Percentiles rank a stretch among this genome's conserved stretches.
phyloP scores from a whole-genome alignment of 2,113 vertebrate genomes.

The Myxocyprinus asiaticus region DNA sequence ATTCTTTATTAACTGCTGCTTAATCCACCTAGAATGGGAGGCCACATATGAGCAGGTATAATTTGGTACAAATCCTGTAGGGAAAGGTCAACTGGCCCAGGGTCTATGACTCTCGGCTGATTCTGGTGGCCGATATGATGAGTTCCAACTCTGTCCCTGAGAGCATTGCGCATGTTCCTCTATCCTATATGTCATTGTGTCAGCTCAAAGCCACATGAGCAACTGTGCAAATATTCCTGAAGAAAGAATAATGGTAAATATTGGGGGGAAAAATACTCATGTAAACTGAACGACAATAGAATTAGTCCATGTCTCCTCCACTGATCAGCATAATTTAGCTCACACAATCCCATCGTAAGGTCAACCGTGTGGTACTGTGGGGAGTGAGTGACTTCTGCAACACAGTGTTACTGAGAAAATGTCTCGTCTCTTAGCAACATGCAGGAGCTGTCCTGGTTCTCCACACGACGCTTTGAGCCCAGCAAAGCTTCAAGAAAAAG shows the following conservation, averaged over 20 bases:
- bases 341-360: background rate
- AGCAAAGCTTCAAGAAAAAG: conserved; percentile 67
- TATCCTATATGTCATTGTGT: conserved; percentile 1
- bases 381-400: conserved; percentile 17
- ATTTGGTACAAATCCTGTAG: background rate
- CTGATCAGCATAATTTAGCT: background rate
- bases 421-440: conserved; percentile 76
- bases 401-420: conserved; percentile 67
- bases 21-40: conserved; percentile 11
- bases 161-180: conserved; percentile 15
- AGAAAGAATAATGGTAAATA: background rate
- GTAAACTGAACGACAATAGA: conserved; percentile 46
- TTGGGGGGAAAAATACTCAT: conserved; percentile 24
- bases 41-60: background rate
- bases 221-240: conserved; percentile 51
- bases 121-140: conserved; percentile 25
- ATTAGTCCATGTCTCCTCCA: conserved; percentile 18
- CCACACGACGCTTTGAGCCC: conserved; percentile 69
- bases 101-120: conserved; percentile 2
- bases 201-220: background rate
- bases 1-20: background rate
- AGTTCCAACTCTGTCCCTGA: conserved; percentile 40
- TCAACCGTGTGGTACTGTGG: conserved; percentile 9
- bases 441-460: conserved; percentile 73
- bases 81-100: conserved; percentile 30